These are phyloP conservation scores for Prochilodus magdalenae DNA, from an alignment of 2,113 vertebrate genomes.

Conservation along the genomic window DNA sequence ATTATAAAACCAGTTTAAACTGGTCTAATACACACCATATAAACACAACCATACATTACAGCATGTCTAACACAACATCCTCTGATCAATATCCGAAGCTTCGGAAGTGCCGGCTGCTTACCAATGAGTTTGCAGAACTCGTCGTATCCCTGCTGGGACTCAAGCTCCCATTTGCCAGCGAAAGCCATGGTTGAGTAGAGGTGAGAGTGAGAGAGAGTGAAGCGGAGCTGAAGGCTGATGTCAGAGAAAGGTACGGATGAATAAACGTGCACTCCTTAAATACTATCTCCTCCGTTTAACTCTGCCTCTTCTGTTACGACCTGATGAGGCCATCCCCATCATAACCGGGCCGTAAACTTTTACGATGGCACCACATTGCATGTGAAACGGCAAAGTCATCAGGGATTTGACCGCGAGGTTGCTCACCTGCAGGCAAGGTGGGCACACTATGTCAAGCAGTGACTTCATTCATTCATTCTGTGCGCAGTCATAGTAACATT, in stretches of 20 bases:
- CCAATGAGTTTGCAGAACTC: slow-evolving; percentile 82
- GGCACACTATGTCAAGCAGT: background rate
- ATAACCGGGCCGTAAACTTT: slow-evolving; percentile 56
- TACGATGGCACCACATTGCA: slow-evolving; percentile 27
- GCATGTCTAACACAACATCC: background rate
- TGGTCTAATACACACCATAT: background rate
- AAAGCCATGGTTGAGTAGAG: slow-evolving; percentile 80
- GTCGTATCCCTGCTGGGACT: slow-evolving; percentile 86
- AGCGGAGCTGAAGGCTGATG: slow-evolving; percentile 59
- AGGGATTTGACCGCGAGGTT: slow-evolving; percentile 46
- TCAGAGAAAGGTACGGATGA: slow-evolving; percentile 60
- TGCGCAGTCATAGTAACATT: background rate
- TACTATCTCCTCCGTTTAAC: slow-evolving; percentile 46
- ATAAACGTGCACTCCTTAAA: slow-evolving; percentile 63
- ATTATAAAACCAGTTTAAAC: background rate
- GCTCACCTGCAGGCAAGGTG: slow-evolving; percentile 35
- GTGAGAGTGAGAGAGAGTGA: slow-evolving; percentile 47
- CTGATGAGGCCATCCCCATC: slow-evolving; percentile 38
- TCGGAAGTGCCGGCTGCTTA: slow-evolving; percentile 61
- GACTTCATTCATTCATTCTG: background rate
- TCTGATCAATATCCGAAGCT: no score
- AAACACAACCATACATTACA: background rate
- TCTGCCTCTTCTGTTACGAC: slow-evolving; percentile 30
- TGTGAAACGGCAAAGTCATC: slow-evolving; percentile 33
- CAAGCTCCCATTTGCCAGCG: slow-evolving; percentile 84